These are phyloP conservation scores for Spinus pinus DNA, from an alignment of 2,797 vertebrate species.

Conservation along the genomic window DNA sequence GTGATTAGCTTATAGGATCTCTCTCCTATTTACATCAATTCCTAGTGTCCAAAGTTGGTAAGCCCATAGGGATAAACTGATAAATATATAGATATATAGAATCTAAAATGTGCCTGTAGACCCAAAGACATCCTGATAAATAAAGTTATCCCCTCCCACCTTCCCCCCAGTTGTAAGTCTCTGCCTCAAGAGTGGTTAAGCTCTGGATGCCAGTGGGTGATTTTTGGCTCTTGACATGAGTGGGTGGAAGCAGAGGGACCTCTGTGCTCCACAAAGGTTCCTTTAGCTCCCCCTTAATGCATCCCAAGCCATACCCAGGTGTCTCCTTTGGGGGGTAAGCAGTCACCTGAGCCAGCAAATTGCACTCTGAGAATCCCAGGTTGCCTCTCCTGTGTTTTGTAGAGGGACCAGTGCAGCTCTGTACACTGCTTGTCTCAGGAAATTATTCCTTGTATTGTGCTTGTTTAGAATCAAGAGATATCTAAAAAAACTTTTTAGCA, in stretches of 20 bases:
- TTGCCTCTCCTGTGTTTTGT: neutral
- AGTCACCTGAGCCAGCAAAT: neutral
- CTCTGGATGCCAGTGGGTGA: neutral
- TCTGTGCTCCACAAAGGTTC: neutral
- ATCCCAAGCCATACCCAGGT: neutral
- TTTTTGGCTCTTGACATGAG: neutral
- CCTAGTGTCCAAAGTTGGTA: neutral
- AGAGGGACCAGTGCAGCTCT: neutral
- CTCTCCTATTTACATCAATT: neutral
- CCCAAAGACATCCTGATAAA: neutral
- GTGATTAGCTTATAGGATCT: neutral
- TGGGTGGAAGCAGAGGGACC: neutral
- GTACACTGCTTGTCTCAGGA: neutral
- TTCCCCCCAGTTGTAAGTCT: neutral
- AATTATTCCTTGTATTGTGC: neutral
- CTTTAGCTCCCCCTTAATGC: neutral
- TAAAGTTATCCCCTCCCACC: neutral
- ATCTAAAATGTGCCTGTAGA: neutral
- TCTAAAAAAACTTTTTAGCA: neutral
- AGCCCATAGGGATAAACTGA: neutral
- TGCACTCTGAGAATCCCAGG: neutral
- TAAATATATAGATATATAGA: neutral
- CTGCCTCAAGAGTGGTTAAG: neutral
- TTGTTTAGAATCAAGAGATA: neutral
- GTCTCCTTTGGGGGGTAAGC: neutral